Percentiles rank a stretch among this genome's conserved stretches.
These are phyloP conservation scores for Nomada flava DNA, from an alignment of 2,888 invertebrate species.

Conservation along the genomic window DNA sequence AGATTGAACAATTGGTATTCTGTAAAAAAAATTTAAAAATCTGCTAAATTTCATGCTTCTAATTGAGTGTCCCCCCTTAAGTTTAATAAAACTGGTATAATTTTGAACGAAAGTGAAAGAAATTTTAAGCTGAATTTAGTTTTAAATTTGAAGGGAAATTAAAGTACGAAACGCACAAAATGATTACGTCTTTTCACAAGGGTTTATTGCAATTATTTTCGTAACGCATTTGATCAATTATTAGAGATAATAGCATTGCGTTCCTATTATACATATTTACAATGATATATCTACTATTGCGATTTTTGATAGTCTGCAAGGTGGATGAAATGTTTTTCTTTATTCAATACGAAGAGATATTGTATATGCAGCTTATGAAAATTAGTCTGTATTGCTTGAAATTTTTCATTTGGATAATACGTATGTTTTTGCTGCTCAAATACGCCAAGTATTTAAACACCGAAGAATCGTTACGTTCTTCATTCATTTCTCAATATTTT, in stretches of 20 bases:
- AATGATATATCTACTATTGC: slow-evolving; percentile 43
- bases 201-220: slow-evolving; percentile 40
- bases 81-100: too few relatives aligned
- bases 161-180: background rate
- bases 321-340: slow-evolving; percentile 29
- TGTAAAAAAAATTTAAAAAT: too few relatives aligned
- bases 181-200: slow-evolving; percentile 11
- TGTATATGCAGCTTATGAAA: slow-evolving; percentile 11
- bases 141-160: background rate
- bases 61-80: too few relatives aligned
- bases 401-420: slow-evolving; percentile 1
- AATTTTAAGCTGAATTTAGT: background rate
- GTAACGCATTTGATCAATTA: slow-evolving; percentile 19
- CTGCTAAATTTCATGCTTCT: too few relatives aligned
- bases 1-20: too few relatives aligned
- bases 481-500: slow-evolving; percentile 12
- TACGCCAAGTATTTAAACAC: slow-evolving; percentile 4
- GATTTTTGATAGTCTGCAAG: slow-evolving; percentile 13
- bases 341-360: slow-evolving; percentile 41
- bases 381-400: slow-evolving; percentile 24
- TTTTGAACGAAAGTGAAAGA: too few relatives aligned
- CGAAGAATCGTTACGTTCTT: background rate
- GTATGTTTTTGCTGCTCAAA: background rate
- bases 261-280: slow-evolving; percentile 65
- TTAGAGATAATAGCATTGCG: slow-evolving; percentile 34